Evolutionary conservation across 1,140 invertebrate species (phyloP).

Genomic region (Diachasmimorpha longicaudata): DNA sequence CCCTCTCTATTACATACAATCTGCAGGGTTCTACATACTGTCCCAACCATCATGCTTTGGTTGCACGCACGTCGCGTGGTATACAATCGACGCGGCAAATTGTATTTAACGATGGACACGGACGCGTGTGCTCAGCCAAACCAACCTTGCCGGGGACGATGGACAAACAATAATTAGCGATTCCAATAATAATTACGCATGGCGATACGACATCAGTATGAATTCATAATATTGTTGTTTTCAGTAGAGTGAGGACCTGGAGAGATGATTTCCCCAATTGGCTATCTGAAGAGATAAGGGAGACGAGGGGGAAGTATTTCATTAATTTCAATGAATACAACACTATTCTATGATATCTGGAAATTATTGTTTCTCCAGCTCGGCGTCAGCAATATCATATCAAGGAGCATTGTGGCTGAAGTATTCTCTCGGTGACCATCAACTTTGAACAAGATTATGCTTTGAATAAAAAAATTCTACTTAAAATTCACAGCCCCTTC

Average conservation of each 20-base stretch:
- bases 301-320: neutral
- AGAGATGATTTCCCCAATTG: conserved; percentile 26
- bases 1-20: neutral
- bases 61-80: conserved; percentile 13
- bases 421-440: neutral
- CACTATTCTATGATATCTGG: neutral
- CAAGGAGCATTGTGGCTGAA: neutral
- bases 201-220: conserved; percentile 42
- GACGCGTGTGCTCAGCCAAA: conserved; percentile 3
- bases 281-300: neutral
- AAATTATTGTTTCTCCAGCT: neutral
- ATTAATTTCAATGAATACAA: neutral
- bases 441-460: neutral
- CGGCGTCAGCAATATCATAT: neutral
- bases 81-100: conserved; percentile 36
- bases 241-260: conserved; percentile 24
- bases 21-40: neutral
- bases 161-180: conserved; percentile 47
- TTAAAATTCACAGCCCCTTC: neutral
- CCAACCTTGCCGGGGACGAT: neutral
- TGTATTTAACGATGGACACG: conserved; percentile 34
- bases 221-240: conserved; percentile 39
- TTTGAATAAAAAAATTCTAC: neutral
- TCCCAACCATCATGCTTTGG: neutral
- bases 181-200: conserved; percentile 44